Evolutionary conservation across 2,113 vertebrate genomes (phyloP).

Genomic region (Cynoglossus semilaevis): DNA sequence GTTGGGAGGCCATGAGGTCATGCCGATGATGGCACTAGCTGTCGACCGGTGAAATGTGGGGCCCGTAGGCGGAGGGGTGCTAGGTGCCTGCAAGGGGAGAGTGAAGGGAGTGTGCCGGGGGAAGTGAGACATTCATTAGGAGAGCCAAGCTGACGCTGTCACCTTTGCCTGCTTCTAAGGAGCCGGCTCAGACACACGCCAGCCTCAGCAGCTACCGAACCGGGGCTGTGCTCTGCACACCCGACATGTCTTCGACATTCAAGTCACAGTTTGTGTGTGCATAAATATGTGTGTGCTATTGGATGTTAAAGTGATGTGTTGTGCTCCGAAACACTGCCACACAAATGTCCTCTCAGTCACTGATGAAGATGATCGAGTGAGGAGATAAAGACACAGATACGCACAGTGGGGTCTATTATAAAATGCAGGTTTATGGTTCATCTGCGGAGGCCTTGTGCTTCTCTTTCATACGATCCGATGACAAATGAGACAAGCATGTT

Average conservation of each 20-base stretch:
- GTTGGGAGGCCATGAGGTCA: conserved; percentile 75
- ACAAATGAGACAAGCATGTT: conserved; percentile 58
- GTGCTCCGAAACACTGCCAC: conserved; percentile 47
- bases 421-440: conserved; percentile 50
- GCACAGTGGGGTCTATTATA: conserved; percentile 24
- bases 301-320: conserved; percentile 51
- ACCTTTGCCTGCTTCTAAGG: conserved; percentile 70
- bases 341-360: conserved; percentile 35
- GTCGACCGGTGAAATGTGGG: conserved; percentile 69
- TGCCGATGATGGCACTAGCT: conserved; percentile 70
- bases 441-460: conserved; percentile 30
- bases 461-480: conserved; percentile 50
- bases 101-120: conserved; percentile 66
- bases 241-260: conserved; percentile 52
- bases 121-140: conserved; percentile 83
- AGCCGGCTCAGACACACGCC: conserved; percentile 67
- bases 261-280: conserved; percentile 51
- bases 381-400: conserved; percentile 16
- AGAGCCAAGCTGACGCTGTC: conserved; percentile 80
- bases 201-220: conserved; percentile 65
- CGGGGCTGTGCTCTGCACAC: conserved; percentile 35
- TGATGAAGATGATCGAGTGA: conserved; percentile 35
- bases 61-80: conserved; percentile 65
- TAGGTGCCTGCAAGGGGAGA: conserved; percentile 69
- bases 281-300: conserved; percentile 45